These are phyloP conservation scores for Chirona hameri DNA, from an alignment of 2,888 invertebrate species.

Conservation along the genomic window DNA sequence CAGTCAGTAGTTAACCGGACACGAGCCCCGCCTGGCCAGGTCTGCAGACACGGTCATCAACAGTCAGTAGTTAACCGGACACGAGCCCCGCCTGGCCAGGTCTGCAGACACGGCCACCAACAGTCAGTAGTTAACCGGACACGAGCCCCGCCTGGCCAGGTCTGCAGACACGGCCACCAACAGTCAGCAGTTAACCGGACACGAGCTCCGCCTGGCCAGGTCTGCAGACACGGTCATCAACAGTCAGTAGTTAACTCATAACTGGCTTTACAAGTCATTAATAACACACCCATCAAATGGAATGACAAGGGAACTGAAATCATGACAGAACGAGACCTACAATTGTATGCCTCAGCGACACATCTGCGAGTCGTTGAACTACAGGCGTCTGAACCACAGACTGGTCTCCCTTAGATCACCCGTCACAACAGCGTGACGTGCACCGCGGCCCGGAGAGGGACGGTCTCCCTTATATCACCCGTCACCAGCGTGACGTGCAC, in stretches of 20 bases:
- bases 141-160: constrained; percentile 58
- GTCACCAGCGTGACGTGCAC: too few species aligned
- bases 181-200: constrained; percentile 55
- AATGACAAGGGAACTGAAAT: too few species aligned
- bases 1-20: constrained; percentile 54
- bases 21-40: constrained; percentile 58
- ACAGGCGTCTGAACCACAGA: too few species aligned
- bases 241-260: not conserved
- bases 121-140: constrained; percentile 54
- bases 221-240: not conserved
- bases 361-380: too few species aligned
- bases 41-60: not conserved
- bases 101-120: not conserved
- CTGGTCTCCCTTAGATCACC: too few species aligned
- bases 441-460: too few species aligned
- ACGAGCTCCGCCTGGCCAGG: constrained; percentile 58
- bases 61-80: constrained; percentile 54
- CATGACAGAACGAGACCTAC: too few species aligned
- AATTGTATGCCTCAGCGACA: too few species aligned
- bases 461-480: too few species aligned
- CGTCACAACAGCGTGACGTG: too few species aligned
- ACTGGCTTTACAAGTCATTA: too few species aligned
- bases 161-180: not conserved
- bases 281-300: too few species aligned
- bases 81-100: constrained; percentile 58